These are phyloP conservation scores for Origma solitaria DNA, from an alignment of 2,113 vertebrate genomes.

Conservation along the genomic window DNA sequence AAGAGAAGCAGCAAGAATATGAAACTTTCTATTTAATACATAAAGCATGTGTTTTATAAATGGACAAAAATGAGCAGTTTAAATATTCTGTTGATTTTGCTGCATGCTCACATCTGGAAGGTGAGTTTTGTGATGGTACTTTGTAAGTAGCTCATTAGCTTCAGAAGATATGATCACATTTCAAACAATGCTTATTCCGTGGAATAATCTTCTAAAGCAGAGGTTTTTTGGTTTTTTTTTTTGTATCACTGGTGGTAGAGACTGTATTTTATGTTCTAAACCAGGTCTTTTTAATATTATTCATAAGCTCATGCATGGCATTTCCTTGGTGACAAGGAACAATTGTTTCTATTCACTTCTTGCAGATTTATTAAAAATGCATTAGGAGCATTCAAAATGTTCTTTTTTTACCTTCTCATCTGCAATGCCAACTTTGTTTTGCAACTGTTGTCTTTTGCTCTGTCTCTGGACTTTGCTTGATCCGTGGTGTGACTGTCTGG, in stretches of 20 bases:
- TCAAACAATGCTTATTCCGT: not conserved
- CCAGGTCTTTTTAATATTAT: not conserved
- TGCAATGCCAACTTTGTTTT: not conserved
- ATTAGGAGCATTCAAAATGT: not conserved
- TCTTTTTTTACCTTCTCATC: not conserved
- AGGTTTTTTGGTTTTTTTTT: not conserved
- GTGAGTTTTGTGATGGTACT: not conserved
- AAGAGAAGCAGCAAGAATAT: not conserved
- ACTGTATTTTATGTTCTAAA: not conserved
- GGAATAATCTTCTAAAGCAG: not conserved
- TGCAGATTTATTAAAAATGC: not conserved
- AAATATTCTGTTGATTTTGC: not conserved
- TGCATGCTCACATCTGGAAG: not conserved
- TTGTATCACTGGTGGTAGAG: not conserved
- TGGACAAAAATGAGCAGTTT: not conserved
- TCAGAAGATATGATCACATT: not conserved
- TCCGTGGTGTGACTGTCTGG: not conserved
- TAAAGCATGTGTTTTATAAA: not conserved
- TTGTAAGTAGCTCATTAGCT: not conserved
- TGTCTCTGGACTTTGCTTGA: not conserved
- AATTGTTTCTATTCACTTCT: not conserved
- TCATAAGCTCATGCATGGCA: not conserved
- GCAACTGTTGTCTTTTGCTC: not conserved
- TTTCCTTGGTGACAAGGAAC: not conserved
- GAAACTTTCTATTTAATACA: not conserved